Percentiles rank a stretch among this genome's conserved stretches.
phyloP scores from a whole-genome alignment of 2,113 vertebrate genomes.

The Phaetusa simplex region DNA sequence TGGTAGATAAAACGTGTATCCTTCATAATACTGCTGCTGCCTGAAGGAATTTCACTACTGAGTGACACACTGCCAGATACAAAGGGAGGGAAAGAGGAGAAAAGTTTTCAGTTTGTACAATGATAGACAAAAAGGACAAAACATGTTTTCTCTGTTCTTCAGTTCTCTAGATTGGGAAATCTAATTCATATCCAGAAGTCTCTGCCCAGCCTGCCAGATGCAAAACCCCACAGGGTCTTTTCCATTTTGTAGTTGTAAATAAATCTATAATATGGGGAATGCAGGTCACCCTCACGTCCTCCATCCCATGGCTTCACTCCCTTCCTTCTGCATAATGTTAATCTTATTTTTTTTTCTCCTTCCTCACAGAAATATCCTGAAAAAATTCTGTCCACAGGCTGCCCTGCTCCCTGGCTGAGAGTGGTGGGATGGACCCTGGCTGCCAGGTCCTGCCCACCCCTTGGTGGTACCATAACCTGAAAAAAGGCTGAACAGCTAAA shows the following conservation, averaged over 20 bases:
- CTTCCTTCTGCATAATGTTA: background rate
- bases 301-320: background rate
- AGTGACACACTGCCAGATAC: background rate
- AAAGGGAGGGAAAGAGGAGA: background rate
- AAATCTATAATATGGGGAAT: background rate
- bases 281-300: background rate
- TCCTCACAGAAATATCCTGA: background rate
- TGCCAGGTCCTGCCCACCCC: accelerated
- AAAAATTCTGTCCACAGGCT: background rate
- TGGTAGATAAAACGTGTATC: background rate
- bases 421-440: background rate
- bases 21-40: background rate
- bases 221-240: background rate
- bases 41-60: background rate
- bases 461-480: background rate
- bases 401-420: background rate
- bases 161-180: background rate
- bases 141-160: background rate
- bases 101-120: background rate
- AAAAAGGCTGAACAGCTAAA: background rate
- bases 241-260: background rate
- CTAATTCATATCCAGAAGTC: background rate
- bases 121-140: background rate
- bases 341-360: accelerated
- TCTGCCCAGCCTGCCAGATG: background rate